Percentiles rank a stretch among this genome's conserved stretches.
Conservation (phyloP, 2,888 invertebrate species). For the Euclidia mi region DNA sequence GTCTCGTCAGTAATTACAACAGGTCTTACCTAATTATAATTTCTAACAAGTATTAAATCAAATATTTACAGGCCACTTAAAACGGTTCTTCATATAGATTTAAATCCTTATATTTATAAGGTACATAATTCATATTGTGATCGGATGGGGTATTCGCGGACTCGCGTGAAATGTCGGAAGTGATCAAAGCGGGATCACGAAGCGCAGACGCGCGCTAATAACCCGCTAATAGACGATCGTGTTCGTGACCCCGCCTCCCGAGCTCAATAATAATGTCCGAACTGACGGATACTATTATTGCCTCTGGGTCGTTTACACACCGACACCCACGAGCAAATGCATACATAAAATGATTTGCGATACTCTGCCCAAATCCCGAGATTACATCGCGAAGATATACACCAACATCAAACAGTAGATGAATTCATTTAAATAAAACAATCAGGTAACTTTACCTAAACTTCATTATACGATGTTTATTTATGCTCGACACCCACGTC, state of each 20-base stretch:
- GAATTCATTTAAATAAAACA: too few relatives aligned
- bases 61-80: constrained; percentile 28
- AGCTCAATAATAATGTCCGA: constrained; percentile 73
- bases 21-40: constrained; percentile 22
- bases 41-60: constrained; percentile 29
- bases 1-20: constrained; percentile 11
- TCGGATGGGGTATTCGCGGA: constrained; percentile 44
- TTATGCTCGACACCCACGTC: too few relatives aligned
- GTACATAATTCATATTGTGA: constrained; percentile 56
- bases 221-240: constrained; percentile 84
- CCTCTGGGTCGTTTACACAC: constrained; percentile 48
- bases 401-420: too few relatives aligned
- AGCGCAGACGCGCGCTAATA: constrained; percentile 80
- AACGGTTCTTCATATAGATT: constrained; percentile 26
- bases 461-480: too few relatives aligned
- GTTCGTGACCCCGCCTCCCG: constrained; percentile 80
- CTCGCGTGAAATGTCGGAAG: constrained; percentile 76
- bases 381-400: not conserved
- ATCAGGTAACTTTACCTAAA: too few relatives aligned
- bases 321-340: constrained; percentile 40
- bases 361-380: constrained; percentile 6
- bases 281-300: constrained; percentile 58
- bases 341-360: constrained; percentile 48
- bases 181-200: constrained; percentile 84
- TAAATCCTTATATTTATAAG: constrained; percentile 46